phyloP scores from a whole-genome alignment of 2,113 vertebrate species.

The Spea bombifrons region DNA sequence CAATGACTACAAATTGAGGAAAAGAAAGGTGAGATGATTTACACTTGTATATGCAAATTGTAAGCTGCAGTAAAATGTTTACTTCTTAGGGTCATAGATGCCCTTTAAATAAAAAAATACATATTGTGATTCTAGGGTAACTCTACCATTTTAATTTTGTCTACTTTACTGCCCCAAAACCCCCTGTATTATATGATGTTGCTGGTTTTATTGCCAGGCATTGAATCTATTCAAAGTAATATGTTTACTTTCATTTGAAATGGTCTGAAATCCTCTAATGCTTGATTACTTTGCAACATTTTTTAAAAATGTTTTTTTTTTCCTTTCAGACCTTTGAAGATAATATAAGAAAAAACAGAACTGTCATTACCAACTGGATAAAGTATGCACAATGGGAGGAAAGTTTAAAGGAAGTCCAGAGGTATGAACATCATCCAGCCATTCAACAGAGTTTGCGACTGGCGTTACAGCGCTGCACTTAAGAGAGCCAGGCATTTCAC shows the following conservation, averaged over 20 bases:
- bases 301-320: neutral
- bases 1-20: conserved; percentile 93
- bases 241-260: too few relatives aligned
- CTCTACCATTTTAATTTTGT: too few relatives aligned
- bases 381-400: conserved; percentile 99
- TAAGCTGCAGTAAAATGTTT: too few relatives aligned
- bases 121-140: too few relatives aligned
- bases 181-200: too few relatives aligned
- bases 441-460: neutral
- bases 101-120: too few relatives aligned
- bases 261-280: neutral
- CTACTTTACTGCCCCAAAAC: too few relatives aligned
- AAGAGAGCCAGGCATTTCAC: too few relatives aligned
- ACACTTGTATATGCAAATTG: neutral
- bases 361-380: conserved; percentile 98
- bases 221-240: too few relatives aligned
- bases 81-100: too few relatives aligned
- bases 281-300: neutral
- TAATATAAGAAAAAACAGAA: conserved; percentile 96
- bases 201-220: too few relatives aligned
- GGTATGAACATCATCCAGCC: conserved; percentile 63
- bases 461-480: too few relatives aligned
- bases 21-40: conserved; percentile 80
- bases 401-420: conserved; percentile 90
- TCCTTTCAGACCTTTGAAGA: conserved; percentile 87